phyloP scores from a whole-genome alignment of 2,113 vertebrate genomes.

The Epinephelus moara region DNA sequence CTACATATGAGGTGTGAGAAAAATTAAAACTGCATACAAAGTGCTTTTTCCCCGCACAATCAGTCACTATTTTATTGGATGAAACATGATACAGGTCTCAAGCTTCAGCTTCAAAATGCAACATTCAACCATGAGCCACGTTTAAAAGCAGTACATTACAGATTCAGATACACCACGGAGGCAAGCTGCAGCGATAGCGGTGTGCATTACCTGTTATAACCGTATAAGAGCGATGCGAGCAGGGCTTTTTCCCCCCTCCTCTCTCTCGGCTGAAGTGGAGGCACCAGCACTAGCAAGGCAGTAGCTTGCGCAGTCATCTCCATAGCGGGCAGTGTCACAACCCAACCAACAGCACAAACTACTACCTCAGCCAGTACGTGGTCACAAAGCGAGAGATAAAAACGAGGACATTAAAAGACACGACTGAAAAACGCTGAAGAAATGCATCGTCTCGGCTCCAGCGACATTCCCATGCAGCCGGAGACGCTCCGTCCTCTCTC shows the following conservation, averaged over 20 bases:
- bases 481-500: conserved; percentile 28
- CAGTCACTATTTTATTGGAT: conserved; percentile 66
- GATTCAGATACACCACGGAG: not conserved
- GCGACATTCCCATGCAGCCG: conserved; percentile 43
- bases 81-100: conserved; percentile 48
- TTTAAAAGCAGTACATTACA: not conserved
- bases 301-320: conserved; percentile 99
- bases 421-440: not conserved
- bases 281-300: conserved; percentile 99
- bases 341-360: conserved; percentile 99
- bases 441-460: not conserved
- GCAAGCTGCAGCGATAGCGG: not conserved
- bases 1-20: not conserved
- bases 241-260: not conserved
- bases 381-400: conserved; percentile 46
- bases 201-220: conserved; percentile 55
- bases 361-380: conserved; percentile 99
- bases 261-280: conserved; percentile 55
- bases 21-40: conserved; percentile 54
- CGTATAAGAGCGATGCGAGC: not conserved
- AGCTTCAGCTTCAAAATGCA: conserved; percentile 14
- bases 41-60: not conserved
- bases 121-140: not conserved
- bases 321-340: conserved; percentile 99
- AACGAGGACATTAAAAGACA: not conserved